Base-by-base conservation (phyloP, 2,113 vertebrate genomes). In the Notarius lentiginosus region DNA sequence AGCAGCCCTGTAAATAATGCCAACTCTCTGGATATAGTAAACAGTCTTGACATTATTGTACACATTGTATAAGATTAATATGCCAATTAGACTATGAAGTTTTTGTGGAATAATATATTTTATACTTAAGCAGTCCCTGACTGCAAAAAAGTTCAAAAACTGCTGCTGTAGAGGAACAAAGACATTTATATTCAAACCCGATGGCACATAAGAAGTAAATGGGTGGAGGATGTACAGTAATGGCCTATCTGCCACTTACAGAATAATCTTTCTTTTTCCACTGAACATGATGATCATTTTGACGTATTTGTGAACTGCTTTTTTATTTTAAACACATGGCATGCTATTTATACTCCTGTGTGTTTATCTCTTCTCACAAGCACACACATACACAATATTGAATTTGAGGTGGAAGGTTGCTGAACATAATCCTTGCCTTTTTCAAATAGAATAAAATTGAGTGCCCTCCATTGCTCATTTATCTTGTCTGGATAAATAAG, bases 401-500 rank as follows among this genome's bases (percentile, higher is more conserved):
- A 73, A 94, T 93, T 93, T 87, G 83, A 93, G 90, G 88, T 90
- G 91, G 1, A 91, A 90, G 84, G 82, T 53, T 73, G 87, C 87
- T 81, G 85, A 88, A 92, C 90, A 92, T 90, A 87, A 1, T 80
- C 89, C 86, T 84, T 65, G 87, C 90, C 89, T 73, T 88, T 90
- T 90, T 88, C 53, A 87, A 92, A 94, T 93, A 79, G 75, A 92
- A 90, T 92, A 79, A 94, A 94, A 91, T 90, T 63, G 82, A 20
- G 87, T 86, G 88, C 68, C 79, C 84, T 84, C 88, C 88, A 90
- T 92, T 85, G 86, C 89, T 92, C 92, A 93, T 92, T 92, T 92
- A 90, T 93, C 92, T 92, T 92, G 84, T 72, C 0, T 75, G 75
- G 84, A 87, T 89, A 93, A 94, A 91, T 84, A 86, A 88, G 58